Evolutionary conservation across 2,888 invertebrate genomes (phyloP).

Genomic region (Ectropis crepuscularia): DNA sequence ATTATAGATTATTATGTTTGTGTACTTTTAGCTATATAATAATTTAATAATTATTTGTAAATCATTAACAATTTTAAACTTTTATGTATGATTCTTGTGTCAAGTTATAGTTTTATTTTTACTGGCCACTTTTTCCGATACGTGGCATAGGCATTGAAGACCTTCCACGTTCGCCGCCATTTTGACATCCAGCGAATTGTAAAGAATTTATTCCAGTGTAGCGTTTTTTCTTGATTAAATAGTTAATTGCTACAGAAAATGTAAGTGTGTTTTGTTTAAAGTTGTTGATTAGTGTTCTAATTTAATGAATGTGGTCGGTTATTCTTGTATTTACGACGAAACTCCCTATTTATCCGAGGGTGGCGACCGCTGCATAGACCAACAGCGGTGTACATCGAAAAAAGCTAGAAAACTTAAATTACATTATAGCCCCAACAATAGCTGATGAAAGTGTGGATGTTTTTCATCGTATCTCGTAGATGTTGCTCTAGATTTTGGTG

Average conservation of each 20-base stretch:
- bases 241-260: conserved; percentile 82
- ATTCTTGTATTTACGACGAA: conserved; percentile 35
- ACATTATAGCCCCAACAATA: conserved; percentile 29
- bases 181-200: conserved; percentile 91
- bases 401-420: conserved; percentile 58
- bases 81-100: too few species aligned
- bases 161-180: conserved; percentile 92
- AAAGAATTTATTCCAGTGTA: conserved; percentile 89
- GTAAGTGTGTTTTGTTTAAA: conserved; percentile 65
- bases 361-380: conserved; percentile 82
- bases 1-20: too few species aligned
- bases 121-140: conserved; percentile 86
- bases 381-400: conserved; percentile 84
- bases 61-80: too few species aligned
- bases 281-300: conserved; percentile 23
- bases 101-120: conserved; percentile 20
- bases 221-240: conserved; percentile 86
- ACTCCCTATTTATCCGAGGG: conserved; percentile 62
- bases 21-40: too few species aligned
- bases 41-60: too few species aligned
- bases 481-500: conserved; percentile 4
- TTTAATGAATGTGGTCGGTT: conserved; percentile 13
- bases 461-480: conserved; percentile 7
- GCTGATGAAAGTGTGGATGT: conserved; percentile 24
- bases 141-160: conserved; percentile 91